phyloP scores from a whole-genome alignment of 2,797 vertebrate genomes.

The Alectoris magna region DNA sequence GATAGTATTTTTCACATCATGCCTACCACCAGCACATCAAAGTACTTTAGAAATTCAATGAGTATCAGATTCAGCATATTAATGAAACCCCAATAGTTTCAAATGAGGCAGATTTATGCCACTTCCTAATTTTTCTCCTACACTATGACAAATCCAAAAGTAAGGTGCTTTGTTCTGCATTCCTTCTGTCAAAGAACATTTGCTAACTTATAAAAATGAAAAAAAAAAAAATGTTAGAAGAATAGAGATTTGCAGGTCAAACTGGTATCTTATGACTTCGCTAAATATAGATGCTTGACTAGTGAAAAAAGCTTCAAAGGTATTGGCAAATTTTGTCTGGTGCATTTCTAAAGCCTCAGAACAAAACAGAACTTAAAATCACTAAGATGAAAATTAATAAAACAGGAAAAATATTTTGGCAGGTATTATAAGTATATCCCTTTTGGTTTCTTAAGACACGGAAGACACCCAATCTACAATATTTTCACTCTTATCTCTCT shows the following conservation, averaged over 20 bases:
- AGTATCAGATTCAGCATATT: not conserved
- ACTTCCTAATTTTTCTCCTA: not conserved
- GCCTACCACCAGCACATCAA: not conserved
- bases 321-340: not conserved
- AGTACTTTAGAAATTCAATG: not conserved
- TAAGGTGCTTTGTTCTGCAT: not conserved
- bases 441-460: not conserved
- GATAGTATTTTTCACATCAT: not conserved
- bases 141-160: not conserved
- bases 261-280: not conserved
- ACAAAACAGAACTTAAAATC: not conserved
- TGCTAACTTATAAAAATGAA: not conserved
- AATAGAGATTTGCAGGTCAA: conserved; percentile 30
- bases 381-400: not conserved
- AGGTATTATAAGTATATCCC: not conserved
- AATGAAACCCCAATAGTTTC: not conserved
- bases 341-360: not conserved
- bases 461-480: not conserved
- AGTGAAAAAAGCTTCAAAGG: conserved; percentile 5
- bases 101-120: not conserved
- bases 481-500: conserved; percentile 16
- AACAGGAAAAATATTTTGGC: not conserved
- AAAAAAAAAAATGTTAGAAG: not conserved
- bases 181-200: not conserved
- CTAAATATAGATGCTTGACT: not conserved